A percentile compares a stretch with the other conserved stretches of the same genome.
Conservation (phyloP, 2,888 invertebrate genomes). For the Tiphia femorata region DNA sequence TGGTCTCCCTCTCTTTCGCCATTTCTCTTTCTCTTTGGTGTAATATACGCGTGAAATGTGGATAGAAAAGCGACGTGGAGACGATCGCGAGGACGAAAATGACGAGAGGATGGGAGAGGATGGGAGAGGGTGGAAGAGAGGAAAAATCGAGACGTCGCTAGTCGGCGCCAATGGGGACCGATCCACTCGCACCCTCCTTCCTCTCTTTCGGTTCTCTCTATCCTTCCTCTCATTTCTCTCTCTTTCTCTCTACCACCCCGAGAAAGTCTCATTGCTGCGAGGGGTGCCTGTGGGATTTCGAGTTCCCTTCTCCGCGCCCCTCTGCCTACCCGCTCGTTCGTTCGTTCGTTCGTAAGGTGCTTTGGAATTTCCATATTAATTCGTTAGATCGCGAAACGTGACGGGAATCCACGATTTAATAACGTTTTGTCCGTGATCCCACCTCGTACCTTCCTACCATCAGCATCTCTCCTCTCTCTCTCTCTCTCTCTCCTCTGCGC, state of each 20-base stretch:
- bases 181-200: conserved; percentile 26
- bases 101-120: background rate
- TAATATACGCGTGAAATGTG: too few species aligned
- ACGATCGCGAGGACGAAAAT: too few species aligned
- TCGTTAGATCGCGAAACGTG: conserved; percentile 58
- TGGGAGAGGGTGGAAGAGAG: background rate
- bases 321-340: conserved; percentile 30
- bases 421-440: conserved; percentile 46
- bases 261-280: conserved; percentile 16
- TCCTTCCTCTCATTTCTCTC: conserved; percentile 20
- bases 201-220: conserved; percentile 7
- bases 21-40: too few species aligned
- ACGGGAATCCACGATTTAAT: conserved; percentile 55
- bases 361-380: conserved; percentile 62
- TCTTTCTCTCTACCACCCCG: background rate
- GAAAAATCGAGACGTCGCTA: conserved; percentile 20
- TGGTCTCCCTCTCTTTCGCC: too few species aligned
- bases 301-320: conserved; percentile 41
- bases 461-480: background rate
- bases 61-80: too few species aligned
- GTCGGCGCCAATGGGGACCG: conserved; percentile 42
- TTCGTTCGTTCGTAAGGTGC: conserved; percentile 50
- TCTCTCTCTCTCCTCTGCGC: background rate
- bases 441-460: background rate
- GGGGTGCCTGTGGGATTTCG: conserved; percentile 45